These are phyloP conservation scores for Macropodus opercularis DNA, from an alignment of 2,797 vertebrate species.

Conservation along the genomic window DNA sequence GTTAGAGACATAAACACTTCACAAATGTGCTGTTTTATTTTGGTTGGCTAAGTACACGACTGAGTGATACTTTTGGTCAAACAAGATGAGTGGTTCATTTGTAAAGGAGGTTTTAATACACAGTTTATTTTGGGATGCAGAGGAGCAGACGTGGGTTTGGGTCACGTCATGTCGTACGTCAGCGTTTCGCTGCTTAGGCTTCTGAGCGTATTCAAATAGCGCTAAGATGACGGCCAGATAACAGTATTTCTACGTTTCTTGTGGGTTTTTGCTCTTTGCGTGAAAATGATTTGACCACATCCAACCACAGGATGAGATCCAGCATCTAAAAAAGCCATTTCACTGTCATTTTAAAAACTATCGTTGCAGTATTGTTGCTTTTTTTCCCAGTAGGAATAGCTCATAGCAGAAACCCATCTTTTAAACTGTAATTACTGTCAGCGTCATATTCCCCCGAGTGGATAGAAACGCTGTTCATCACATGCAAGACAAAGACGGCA, in stretches of 20 bases:
- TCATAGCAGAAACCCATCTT: slow-evolving; percentile 21
- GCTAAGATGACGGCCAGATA: too few species aligned
- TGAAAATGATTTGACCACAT: background rate
- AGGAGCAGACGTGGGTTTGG: background rate
- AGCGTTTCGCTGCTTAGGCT: too few species aligned
- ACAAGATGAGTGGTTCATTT: background rate
- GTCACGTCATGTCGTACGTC: too few species aligned
- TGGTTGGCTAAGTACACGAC: background rate
- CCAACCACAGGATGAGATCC: background rate
- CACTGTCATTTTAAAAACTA: slow-evolving; percentile 26
- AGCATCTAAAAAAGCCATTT: slow-evolving; percentile 14
- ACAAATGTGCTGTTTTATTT: background rate
- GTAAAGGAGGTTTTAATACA: background rate
- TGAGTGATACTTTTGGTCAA: background rate
- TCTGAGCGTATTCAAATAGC: too few species aligned
- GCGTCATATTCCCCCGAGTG: slow-evolving; percentile 17
- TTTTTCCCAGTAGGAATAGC: slow-evolving; percentile 21
- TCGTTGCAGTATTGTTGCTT: slow-evolving; percentile 13
- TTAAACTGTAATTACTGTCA: slow-evolving; percentile 45
- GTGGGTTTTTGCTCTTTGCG: slow-evolving; percentile 8
- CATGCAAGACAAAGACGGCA: slow-evolving; percentile 20
- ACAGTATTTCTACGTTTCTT: too few species aligned
- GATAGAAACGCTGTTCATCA: slow-evolving; percentile 24
- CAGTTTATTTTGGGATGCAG: background rate
- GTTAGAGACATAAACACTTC: too few species aligned